Conservation (phyloP, 1,140 invertebrate genomes). For the Drosophila parvula region DNA sequence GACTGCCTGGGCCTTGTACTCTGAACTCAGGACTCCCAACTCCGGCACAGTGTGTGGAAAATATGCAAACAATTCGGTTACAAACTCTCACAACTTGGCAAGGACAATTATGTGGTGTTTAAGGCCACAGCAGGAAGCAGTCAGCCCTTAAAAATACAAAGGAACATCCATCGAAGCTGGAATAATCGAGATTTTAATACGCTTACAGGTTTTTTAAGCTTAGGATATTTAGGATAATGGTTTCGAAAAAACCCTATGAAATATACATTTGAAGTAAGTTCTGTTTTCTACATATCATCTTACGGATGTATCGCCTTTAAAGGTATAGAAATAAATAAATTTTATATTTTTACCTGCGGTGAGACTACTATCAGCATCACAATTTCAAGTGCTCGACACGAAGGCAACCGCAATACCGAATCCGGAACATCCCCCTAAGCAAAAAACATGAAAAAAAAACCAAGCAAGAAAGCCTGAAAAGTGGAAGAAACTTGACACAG, state of each 20-base stretch:
- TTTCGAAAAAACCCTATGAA: background rate
- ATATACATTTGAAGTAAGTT: background rate
- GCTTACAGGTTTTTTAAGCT: background rate
- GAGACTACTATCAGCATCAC: slow-evolving; percentile 22
- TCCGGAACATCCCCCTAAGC: slow-evolving; percentile 32
- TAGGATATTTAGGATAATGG: too few species aligned
- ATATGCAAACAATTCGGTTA: slow-evolving; percentile 43
- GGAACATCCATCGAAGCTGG: background rate
- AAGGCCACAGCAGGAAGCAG: slow-evolving; percentile 32
- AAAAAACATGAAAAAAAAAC: background rate
- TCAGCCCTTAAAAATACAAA: background rate
- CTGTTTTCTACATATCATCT: background rate
- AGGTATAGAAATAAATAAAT: slow-evolving; percentile 15
- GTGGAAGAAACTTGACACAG: slow-evolving; percentile 49
- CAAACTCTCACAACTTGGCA: slow-evolving; percentile 55
- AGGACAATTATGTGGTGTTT: slow-evolving; percentile 55
- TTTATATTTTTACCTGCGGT: slow-evolving; percentile 42
- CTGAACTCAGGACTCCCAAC: too few species aligned
- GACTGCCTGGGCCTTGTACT: background rate
- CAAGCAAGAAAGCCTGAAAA: slow-evolving; percentile 7
- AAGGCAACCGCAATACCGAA: slow-evolving; percentile 61
- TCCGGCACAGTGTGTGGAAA: slow-evolving; percentile 39
- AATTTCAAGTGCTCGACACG: slow-evolving; percentile 35
- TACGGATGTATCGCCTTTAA: background rate
- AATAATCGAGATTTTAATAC: background rate